These are phyloP conservation scores for Lucilia sericata DNA, from an alignment of 1,140 invertebrate genomes.

Conservation along the genomic window DNA sequence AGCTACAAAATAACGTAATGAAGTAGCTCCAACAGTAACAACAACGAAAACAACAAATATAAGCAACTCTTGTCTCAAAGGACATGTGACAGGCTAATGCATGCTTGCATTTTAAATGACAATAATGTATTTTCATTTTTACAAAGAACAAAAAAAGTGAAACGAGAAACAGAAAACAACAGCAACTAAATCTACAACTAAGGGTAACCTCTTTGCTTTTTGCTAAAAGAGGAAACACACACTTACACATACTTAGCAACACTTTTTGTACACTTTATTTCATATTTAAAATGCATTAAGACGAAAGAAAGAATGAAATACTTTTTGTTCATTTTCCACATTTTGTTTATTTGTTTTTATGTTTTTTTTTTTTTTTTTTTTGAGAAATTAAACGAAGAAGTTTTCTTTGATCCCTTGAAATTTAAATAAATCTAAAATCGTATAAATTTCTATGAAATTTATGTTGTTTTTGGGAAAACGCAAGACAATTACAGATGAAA, in stretches of 20 bases:
- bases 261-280: neutral
- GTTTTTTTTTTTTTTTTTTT: neutral
- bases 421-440: constrained; percentile 12
- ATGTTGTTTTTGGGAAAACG: neutral
- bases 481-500: constrained; percentile 6
- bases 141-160: neutral
- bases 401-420: constrained; percentile 9
- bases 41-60: constrained; percentile 49
- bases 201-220: neutral
- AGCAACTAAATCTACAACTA: neutral
- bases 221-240: neutral
- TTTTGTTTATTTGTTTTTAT: neutral
- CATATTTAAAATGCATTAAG: neutral
- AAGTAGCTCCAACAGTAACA: neutral
- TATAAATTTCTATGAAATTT: neutral
- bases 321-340: neutral
- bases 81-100: constrained; percentile 67
- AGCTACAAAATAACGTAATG: constrained; percentile 19
- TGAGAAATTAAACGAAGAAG: neutral
- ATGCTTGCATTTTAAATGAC: constrained; percentile 67
- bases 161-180: no score
- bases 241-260: neutral
- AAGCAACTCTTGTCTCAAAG: constrained; percentile 56
- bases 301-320: neutral
- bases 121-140: constrained; percentile 60